These are phyloP conservation scores for Leptestheria dahalacensis DNA, from an alignment of 1,140 invertebrate genomes.

Conservation along the genomic window DNA sequence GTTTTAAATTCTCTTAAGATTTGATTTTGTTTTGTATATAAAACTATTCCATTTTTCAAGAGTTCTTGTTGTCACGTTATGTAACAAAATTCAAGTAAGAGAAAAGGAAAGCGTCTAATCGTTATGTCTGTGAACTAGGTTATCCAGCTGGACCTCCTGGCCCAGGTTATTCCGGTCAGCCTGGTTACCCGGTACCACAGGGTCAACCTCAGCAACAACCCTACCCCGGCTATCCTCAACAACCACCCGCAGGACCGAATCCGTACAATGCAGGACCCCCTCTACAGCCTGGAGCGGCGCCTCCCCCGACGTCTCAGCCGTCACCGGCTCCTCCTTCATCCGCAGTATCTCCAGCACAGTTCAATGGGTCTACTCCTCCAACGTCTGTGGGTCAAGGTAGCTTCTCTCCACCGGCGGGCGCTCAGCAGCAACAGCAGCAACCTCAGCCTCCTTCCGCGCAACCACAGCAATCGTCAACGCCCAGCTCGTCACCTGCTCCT, in stretches of 20 bases:
- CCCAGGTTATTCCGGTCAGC: constrained; percentile 16
- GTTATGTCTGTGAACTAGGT: constrained; percentile 12
- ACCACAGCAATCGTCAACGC: constrained; percentile 20
- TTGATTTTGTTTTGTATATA: too few relatives aligned
- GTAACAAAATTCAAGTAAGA: too few relatives aligned
- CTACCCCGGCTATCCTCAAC: constrained; percentile 17
- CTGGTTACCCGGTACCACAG: constrained; percentile 17
- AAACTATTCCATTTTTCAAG: too few relatives aligned
- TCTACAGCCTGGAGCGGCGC: constrained; percentile 30
- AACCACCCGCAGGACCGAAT: constrained; percentile 19
- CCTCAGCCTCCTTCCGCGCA: constrained; percentile 4
- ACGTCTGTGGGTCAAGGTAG: constrained; percentile 9
- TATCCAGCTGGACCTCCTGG: constrained; percentile 18
- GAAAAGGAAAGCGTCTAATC: neutral
- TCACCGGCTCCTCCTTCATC: constrained; percentile 18
- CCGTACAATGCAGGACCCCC: constrained; percentile 31
- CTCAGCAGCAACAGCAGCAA: constrained; percentile 29
- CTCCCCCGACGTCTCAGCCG: constrained; percentile 26
- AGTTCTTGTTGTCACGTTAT: too few relatives aligned
- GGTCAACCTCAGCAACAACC: constrained; percentile 19
- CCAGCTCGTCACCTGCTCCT: constrained; percentile 2
- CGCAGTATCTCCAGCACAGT: constrained; percentile 21
- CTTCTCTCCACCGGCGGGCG: constrained; percentile 21
- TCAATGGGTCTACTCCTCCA: constrained; percentile 13
- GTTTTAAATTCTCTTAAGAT: too few relatives aligned